These are phyloP conservation scores for Pseudolaguvia tuberculata DNA, from an alignment of 2,113 vertebrate species.

Conservation along the genomic window DNA sequence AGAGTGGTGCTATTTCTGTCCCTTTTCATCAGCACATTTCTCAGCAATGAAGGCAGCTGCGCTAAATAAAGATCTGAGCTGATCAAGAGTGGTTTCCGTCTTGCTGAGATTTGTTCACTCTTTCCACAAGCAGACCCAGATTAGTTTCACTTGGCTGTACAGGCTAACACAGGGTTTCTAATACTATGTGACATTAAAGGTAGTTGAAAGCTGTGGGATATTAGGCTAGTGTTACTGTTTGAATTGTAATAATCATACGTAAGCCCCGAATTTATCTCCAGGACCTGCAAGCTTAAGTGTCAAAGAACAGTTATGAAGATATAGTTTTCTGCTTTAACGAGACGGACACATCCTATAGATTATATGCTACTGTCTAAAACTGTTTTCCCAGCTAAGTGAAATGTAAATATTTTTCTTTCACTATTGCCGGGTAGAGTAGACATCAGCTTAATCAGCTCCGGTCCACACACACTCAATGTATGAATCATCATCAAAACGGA, in stretches of 20 bases:
- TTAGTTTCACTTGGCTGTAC: slow-evolving; percentile 25
- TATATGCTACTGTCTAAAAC: too few relatives aligned
- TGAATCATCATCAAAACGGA: too few relatives aligned
- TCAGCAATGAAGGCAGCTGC: slow-evolving; percentile 40
- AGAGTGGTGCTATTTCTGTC: slow-evolving; percentile 24
- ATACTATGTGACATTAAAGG: slow-evolving; percentile 12
- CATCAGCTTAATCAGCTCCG: too few relatives aligned
- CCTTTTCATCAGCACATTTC: slow-evolving; percentile 28
- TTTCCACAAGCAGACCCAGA: slow-evolving; percentile 38
- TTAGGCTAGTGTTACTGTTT: neutral
- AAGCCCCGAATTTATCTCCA: neutral
- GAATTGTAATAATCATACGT: neutral
- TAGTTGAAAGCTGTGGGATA: neutral
- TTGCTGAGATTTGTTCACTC: slow-evolving; percentile 32
- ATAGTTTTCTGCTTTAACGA: neutral
- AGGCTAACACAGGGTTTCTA: neutral
- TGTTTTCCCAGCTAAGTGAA: too few relatives aligned
- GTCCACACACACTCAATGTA: too few relatives aligned
- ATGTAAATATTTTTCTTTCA: too few relatives aligned
- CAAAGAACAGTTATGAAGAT: neutral
- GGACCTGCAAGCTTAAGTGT: neutral
- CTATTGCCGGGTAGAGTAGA: too few relatives aligned
- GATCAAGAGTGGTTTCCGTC: slow-evolving; percentile 37
- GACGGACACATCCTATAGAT: too few relatives aligned
- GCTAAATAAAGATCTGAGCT: slow-evolving; percentile 43